A percentile compares a stretch with the other conserved stretches of the same genome.
Evolutionary conservation across 2,888 invertebrate species (phyloP).

Genomic region (Listrodromus nycthemerus): DNA sequence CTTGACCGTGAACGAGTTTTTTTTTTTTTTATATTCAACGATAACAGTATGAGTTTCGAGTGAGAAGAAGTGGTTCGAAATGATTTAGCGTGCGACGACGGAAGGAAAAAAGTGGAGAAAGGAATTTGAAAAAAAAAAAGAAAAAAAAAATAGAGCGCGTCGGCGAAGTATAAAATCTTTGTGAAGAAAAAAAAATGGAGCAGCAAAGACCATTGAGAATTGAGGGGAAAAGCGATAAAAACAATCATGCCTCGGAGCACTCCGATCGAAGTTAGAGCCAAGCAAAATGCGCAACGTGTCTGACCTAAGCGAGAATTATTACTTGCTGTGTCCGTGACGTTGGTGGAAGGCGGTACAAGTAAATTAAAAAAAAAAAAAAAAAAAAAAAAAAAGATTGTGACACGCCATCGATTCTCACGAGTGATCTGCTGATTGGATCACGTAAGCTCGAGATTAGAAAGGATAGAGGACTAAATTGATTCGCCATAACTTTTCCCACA

Average conservation of each 20-base stretch:
- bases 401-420: slow-evolving; percentile 38
- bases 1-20: slow-evolving; percentile 64
- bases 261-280: not conserved
- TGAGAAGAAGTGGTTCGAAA: not conserved
- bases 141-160: slow-evolving; percentile 7
- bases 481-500: slow-evolving; percentile 22
- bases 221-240: not conserved
- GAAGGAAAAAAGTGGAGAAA: slow-evolving; percentile 32
- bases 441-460: slow-evolving; percentile 62
- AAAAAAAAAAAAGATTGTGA: slow-evolving; percentile 31
- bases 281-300: not conserved
- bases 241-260: not conserved
- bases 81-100: slow-evolving; percentile 27
- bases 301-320: slow-evolving; percentile 12
- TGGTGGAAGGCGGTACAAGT: slow-evolving; percentile 10
- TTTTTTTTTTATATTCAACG: slow-evolving; percentile 33
- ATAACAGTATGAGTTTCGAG: slow-evolving; percentile 27
- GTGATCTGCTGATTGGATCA: slow-evolving; percentile 47
- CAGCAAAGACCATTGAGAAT: not conserved
- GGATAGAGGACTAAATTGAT: slow-evolving; percentile 25
- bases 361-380: no score
- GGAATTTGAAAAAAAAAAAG: slow-evolving; percentile 8
- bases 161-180: not conserved
- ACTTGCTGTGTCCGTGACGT: slow-evolving; percentile 6
- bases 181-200: slow-evolving; percentile 28